Base-by-base conservation (phyloP, 2,113 vertebrate species). In the Monarcha castaneiventris region DNA sequence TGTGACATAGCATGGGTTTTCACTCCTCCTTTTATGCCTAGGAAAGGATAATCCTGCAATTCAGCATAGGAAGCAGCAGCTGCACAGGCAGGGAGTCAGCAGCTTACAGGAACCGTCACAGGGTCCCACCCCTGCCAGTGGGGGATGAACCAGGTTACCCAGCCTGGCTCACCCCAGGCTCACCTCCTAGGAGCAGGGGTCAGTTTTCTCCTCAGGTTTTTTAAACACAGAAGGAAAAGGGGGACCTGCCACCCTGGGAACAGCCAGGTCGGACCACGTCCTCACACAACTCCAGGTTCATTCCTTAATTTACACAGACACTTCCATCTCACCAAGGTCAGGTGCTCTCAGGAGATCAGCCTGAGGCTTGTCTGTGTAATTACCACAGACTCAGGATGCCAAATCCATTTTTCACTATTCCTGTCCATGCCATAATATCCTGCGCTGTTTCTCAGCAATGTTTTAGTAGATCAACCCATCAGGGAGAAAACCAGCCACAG, bases 331-430 rank as follows among this genome's bases (percentile, higher is more conserved):
- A 0, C 55, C 69, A 55, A 43, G 84, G 66, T 56, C 41, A 67
- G 73, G 59, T 25, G 33, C 63, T 77, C 91, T 84, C 87, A 59
- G 56, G 61, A 63, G 81, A 81, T 67, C 78, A 72, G 62, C 81
- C 48, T 43, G 39, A 84, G 69, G 66, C 48, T 84, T 72, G 52
- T 68, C 84, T 78, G 89, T 44, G 33, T n/a, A 78, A 82, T 84
- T 75, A 84, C 74, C 80, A 69, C 39, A 87, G 77, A 30, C 44
- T 89, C 43, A 23, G 62, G 74, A 82, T 68, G 59, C 84, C 67
- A 77, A 87, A 89, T 52, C 84, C 29, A 63, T 62, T 91, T 83
- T 74, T 73, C 87, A 48, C 79, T 77, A 25, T 25, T 91, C 75
- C 81, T 29, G 20, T 43, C 84, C 41, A 33, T 68, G 75, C 63